Base-by-base conservation (phyloP, 2,888 invertebrate genomes). In the Plebejus anna region DNA sequence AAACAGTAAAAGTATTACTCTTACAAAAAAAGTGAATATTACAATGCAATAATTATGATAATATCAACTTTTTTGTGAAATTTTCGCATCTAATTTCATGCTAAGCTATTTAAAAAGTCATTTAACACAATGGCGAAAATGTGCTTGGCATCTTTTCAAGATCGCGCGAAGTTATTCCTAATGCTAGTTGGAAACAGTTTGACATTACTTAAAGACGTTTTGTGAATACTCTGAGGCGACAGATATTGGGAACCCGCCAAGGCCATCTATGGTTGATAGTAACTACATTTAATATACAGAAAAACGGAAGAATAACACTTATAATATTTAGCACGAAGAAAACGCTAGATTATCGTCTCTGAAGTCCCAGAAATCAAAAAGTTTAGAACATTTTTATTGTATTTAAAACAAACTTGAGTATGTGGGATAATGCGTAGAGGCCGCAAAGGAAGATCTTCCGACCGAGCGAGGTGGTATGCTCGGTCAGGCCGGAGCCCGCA, bases 61-160 rank as follows among this genome's bases (percentile, higher is more conserved):
- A 66, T 66, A 36, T 66, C 36, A 66, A 66, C 16, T 32, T 66
- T 66, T 36, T 66, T 28, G 32, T 66, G 13, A 66, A 66, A 66
- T 32, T 36, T 66, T 38, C 16, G n/a, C 71, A 42, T 71, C 71
- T 42, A 71, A 71, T 71, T 42, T 71, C n/a, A 42, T 42, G 22
- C 32, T 51, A 5, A 70, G 28, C 16, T 75, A 61, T 61, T 61
- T 75, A 75, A 75, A 55, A 75, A 42, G 22, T 42, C 61, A 75
- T 42, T 61, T 61, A 36, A 61, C 76, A 77, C 76, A 78, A 36
- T 66, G 66, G 66, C 75, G 78, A 55, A 78, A 78, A 76, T 71
- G 76, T 76, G 77, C 79, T 79, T 79, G 79, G 78, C 79, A 76
- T 76, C 70, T 75, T 76, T 77, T 75, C 78, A 77, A 32, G 66